Percentiles rank a stretch among this genome's conserved stretches.
These are phyloP conservation scores for Oxygymnocypris stewartii DNA, from an alignment of 2,113 vertebrate genomes.

Conservation along the genomic window DNA sequence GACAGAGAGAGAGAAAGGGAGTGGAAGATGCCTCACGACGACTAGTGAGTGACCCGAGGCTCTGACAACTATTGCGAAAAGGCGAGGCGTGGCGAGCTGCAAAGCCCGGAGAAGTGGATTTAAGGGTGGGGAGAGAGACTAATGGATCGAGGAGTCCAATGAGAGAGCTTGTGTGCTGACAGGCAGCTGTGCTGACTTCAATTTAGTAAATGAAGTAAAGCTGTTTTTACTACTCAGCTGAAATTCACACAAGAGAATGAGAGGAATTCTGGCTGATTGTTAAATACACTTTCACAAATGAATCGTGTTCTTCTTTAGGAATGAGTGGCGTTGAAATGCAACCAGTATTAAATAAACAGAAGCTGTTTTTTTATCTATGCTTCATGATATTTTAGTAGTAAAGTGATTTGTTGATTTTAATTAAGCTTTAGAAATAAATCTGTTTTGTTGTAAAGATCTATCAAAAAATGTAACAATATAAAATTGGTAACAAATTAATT, in stretches of 20 bases:
- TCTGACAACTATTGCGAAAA: slow-evolving; percentile 70
- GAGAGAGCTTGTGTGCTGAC: background rate
- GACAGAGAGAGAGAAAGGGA: slow-evolving; percentile 50
- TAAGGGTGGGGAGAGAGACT: slow-evolving; percentile 56
- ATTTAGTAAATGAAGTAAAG: slow-evolving; percentile 40
- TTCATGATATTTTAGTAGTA: background rate
- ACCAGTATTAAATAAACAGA: background rate
- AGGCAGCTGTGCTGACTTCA: slow-evolving; percentile 43
- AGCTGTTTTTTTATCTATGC: background rate
- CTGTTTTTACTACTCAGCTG: slow-evolving; percentile 43
- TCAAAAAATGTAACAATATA: background rate
- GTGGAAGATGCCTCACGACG: slow-evolving; percentile 66
- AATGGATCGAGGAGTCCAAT: slow-evolving; percentile 25
- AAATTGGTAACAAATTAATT: background rate
- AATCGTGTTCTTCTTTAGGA: background rate
- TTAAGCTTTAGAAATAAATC: background rate
- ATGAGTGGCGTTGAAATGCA: background rate
- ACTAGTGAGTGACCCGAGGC: slow-evolving; percentile 68
- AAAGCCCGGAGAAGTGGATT: slow-evolving; percentile 70
- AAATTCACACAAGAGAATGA: slow-evolving; percentile 7
- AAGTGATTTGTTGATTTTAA: background rate
- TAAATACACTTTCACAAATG: slow-evolving; percentile 22
- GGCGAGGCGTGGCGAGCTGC: slow-evolving; percentile 67
- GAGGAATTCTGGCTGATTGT: slow-evolving; percentile 1
- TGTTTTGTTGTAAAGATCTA: background rate